Percentiles rank a stretch among this genome's conserved stretches.
These are phyloP conservation scores for Eunapius fragilis DNA, from an alignment of 37 sponge, comb jelly and placozoan genomes.

Conservation along the genomic window DNA sequence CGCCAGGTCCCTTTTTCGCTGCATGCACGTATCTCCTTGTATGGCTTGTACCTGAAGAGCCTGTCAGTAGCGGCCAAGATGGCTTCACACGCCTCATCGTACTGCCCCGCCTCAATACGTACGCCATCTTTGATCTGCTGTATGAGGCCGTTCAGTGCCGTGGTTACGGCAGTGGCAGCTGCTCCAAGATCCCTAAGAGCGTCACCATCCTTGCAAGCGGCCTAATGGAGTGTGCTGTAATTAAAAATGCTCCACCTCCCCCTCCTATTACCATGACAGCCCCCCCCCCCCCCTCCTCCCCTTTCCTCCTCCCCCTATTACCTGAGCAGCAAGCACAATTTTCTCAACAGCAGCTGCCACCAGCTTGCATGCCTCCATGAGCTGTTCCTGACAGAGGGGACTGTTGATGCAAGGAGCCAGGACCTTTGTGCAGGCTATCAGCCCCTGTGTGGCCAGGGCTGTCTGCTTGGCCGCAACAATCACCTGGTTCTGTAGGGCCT, in stretches of 20 bases:
- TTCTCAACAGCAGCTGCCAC: not conserved
- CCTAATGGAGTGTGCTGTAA: slow-evolving; percentile 24
- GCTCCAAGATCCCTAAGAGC: slow-evolving; percentile 82
- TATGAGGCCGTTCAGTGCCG: slow-evolving; percentile 79
- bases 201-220: slow-evolving; percentile 90
- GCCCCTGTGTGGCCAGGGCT: not conserved
- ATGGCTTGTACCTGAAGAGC: slow-evolving; percentile 61
- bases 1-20: too few relatives aligned
- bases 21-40: too few relatives aligned
- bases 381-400: not conserved
- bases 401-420: not conserved
- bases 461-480: not conserved
- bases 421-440: not conserved
- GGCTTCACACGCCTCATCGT: slow-evolving; percentile 88
- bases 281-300: not conserved
- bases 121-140: slow-evolving; percentile 78
- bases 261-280: too few relatives aligned
- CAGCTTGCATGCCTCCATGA: not conserved
- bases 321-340: not conserved
- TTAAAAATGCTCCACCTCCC: not conserved
- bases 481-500: not conserved
- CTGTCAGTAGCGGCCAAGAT: slow-evolving; percentile 94
- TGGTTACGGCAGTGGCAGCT: slow-evolving; percentile 87
- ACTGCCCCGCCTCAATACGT: slow-evolving; percentile 47
- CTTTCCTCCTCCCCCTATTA: slow-evolving; percentile 62